Base-by-base conservation (phyloP, 1,140 invertebrate genomes). In the Psilanteris sp. region DNA sequence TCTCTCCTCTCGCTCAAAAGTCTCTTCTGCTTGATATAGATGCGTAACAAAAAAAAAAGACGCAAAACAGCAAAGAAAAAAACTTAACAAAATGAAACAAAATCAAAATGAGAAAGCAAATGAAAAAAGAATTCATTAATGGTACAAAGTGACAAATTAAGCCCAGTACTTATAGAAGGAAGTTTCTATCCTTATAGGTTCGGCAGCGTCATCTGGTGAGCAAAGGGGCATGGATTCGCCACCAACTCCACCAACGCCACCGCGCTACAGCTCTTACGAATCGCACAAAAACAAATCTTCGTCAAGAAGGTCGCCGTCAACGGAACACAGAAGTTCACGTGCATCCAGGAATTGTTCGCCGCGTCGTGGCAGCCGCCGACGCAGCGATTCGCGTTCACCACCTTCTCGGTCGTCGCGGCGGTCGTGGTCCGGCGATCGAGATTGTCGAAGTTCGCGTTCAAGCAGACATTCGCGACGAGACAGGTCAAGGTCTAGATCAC, bases 131-230 rank as follows among this genome's bases (percentile, higher is more conserved):
- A 79, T 73, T 82, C 75, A 83, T 74, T 83, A 80, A 78, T 79
- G 84, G 85, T 79, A 76, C 55, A 61, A 78, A 70, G 52, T 62
- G 52, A 70, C 15, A 26, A 48, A 4, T 62, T 34, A 46, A 55
- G 77, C 80, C 44, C 59, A 81, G 52, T 87, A 87, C 85, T 88
- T 59, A 88, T 88, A 87, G 87, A 88, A 88, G 86, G 85, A 44
- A 88, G 87, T 88, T 88, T 88, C 87, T 88, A 88, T 88, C 86
- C 87, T 88, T 88, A 80, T 88, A 88, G 87, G 86, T 88, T 77
- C 66, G 77, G 66, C 81, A 75, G 62, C 46, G 64, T 75, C 64
- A 66, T 37, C 74, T 59, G 43, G 36, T 22, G 31, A 26, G 67
- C 39, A 75, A 52, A 73, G 80, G 20, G 81, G 81, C 37, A 68